These are phyloP conservation scores for Campoplex capitator DNA, from an alignment of 2,888 invertebrate species.

Conservation along the genomic window DNA sequence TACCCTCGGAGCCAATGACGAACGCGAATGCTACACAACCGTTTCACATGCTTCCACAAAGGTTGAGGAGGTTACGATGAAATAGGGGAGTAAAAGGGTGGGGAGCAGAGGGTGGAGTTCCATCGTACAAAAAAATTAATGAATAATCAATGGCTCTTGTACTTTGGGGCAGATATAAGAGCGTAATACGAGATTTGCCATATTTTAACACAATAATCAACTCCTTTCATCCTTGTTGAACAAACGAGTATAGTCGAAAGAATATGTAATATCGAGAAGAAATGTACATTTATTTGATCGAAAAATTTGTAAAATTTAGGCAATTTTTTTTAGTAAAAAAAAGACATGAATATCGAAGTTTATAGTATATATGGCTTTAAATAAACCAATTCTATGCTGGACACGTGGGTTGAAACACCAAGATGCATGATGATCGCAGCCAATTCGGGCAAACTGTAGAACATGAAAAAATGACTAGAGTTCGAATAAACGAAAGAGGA, in stretches of 20 bases:
- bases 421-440: no score
- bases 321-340: not conserved
- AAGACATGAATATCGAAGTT: not conserved
- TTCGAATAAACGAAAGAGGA: not conserved
- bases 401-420: no score
- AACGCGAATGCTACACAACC: constrained; percentile 48
- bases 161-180: not conserved
- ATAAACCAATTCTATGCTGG: no score
- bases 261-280: no score
- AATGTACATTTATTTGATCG: no score
- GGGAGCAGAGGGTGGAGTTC: not conserved
- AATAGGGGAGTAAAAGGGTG: not conserved
- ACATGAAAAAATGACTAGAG: no score
- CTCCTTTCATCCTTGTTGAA: not conserved
- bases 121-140: constrained; percentile 21
- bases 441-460: no score
- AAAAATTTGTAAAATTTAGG: no score
- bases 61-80: not conserved
- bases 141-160: constrained; percentile 59
- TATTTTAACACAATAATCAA: not conserved
- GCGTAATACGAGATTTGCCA: constrained; percentile 12
- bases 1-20: constrained; percentile 76
- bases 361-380: no score
- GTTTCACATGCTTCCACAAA: constrained; percentile 5
- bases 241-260: not conserved